Conservation (phyloP, 2,113 vertebrate genomes). For the Aspidoscelis tigris region DNA sequence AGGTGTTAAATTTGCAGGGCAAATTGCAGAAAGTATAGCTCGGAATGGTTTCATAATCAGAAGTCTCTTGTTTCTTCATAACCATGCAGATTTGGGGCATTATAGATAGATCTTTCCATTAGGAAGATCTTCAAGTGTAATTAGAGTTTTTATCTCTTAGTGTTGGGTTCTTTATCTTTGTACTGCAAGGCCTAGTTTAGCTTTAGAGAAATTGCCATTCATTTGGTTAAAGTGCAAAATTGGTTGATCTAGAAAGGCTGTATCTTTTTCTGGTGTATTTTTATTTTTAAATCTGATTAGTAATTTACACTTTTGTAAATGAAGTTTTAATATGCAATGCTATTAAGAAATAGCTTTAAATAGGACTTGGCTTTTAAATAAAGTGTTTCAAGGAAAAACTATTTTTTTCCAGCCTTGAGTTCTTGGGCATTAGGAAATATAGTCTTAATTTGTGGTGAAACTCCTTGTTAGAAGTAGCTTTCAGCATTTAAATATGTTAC, state of each 20-base stretch:
- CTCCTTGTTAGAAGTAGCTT: conserved; percentile 40
- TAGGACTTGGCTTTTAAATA: background rate
- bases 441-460: background rate
- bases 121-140: conserved; percentile 2
- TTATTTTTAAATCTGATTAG: background rate
- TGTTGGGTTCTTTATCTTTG: background rate
- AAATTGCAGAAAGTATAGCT: background rate
- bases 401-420: background rate
- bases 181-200: background rate
- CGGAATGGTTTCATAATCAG: background rate
- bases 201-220: background rate
- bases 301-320: background rate
- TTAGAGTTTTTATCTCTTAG: background rate
- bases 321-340: background rate
- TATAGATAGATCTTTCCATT: background rate
- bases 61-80: background rate
- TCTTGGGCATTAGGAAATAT: conserved; percentile 27
- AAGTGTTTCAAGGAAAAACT: conserved; percentile 3
- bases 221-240: background rate
- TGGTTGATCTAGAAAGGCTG: background rate
- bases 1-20: background rate
- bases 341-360: background rate
- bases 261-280: background rate
- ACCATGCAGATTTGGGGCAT: background rate
- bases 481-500: conserved; percentile 38